phyloP scores from a whole-genome alignment of 2,888 invertebrate species.

The Lucinisca nassula region DNA sequence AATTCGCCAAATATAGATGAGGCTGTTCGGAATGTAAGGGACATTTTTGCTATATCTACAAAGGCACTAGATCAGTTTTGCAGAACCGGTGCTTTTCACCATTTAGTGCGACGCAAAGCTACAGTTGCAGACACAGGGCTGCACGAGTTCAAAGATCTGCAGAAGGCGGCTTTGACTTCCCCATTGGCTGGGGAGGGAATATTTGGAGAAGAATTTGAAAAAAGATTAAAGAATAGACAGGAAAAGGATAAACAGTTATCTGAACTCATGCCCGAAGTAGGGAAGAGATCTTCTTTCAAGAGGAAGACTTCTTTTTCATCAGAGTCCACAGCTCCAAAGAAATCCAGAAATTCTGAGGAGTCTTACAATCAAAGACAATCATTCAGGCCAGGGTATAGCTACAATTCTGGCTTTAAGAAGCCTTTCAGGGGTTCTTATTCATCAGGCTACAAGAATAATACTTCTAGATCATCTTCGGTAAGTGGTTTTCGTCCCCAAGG shows the following conservation, averaged over 20 bases:
- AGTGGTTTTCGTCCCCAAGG: too few relatives aligned
- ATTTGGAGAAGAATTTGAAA: constrained; percentile 32
- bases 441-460: too few relatives aligned
- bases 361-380: too few relatives aligned
- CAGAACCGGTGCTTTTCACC: constrained; percentile 57
- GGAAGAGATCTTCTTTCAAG: neutral
- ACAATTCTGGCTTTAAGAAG: too few relatives aligned
- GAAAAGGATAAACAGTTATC: too few relatives aligned
- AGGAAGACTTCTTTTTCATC: neutral
- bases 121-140: constrained; percentile 39
- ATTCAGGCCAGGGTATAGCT: too few relatives aligned
- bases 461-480: too few relatives aligned
- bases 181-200: constrained; percentile 44
- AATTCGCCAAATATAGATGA: constrained; percentile 22
- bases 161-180: constrained; percentile 22
- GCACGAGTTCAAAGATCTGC: constrained; percentile 27
- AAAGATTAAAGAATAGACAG: constrained; percentile 42
- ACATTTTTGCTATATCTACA: constrained; percentile 52
- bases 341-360: too few relatives aligned
- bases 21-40: constrained; percentile 34
- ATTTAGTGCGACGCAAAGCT: constrained; percentile 44
- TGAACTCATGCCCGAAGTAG: too few relatives aligned
- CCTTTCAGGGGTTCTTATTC: too few relatives aligned
- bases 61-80: constrained; percentile 57
- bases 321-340: neutral